Percentiles rank a stretch among this genome's conserved stretches.
Conservation (phyloP, 2,888 invertebrate species). For the Leptogaster cylindrica region DNA sequence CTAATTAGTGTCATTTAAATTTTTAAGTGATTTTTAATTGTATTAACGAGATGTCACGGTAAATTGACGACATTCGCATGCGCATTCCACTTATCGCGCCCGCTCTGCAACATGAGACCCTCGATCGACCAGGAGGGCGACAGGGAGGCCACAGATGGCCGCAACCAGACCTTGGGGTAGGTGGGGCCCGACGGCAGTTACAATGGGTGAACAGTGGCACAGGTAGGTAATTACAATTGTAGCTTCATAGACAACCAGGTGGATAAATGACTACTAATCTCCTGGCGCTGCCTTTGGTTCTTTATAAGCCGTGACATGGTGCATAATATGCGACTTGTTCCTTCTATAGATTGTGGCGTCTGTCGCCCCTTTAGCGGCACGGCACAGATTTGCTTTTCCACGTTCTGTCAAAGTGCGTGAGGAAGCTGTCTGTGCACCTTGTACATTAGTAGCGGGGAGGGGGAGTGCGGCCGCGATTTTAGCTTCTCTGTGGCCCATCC, state of each 20-base stretch:
- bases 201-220: conserved; percentile 41
- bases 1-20: conserved; percentile 54
- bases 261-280: conserved; percentile 46
- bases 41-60: conserved; percentile 47
- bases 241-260: conserved; percentile 44
- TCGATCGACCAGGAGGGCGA: conserved; percentile 3
- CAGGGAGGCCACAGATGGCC: neutral
- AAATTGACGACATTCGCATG: conserved; percentile 46
- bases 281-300: conserved; percentile 31
- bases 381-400: conserved; percentile 26
- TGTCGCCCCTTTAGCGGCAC: neutral
- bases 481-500: neutral
- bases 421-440: conserved; percentile 25
- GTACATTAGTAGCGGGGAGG: conserved; percentile 22
- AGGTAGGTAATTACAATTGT: conserved; percentile 44
- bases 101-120: conserved; percentile 25
- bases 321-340: conserved; percentile 27
- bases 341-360: neutral
- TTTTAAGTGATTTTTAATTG: conserved; percentile 53
- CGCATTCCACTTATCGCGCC: conserved; percentile 41
- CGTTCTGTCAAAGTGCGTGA: conserved; percentile 45
- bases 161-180: neutral
- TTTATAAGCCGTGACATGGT: conserved; percentile 9
- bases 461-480: conserved; percentile 38
- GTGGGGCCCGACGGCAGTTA: conserved; percentile 11